These are phyloP conservation scores for Drosophila cracens DNA, from an alignment of 2,888 invertebrate species.

Conservation along the genomic window DNA sequence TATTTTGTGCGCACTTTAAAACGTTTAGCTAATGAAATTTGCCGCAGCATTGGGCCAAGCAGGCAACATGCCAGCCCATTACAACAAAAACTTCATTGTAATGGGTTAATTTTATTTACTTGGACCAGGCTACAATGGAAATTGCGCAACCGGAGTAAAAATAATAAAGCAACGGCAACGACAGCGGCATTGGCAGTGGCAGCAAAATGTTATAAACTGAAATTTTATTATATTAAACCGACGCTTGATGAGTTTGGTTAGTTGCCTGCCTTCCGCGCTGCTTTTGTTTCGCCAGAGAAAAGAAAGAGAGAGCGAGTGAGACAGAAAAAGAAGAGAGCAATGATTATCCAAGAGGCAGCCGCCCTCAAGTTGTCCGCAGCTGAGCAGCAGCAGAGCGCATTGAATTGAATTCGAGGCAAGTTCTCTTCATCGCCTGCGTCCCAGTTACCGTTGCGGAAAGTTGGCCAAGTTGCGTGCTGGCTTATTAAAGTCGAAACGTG, in stretches of 20 bases:
- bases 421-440: constrained; percentile 22
- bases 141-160: constrained; percentile 59
- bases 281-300: constrained; percentile 48
- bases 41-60: constrained; percentile 54
- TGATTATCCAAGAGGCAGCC: constrained; percentile 34
- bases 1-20: constrained; percentile 77
- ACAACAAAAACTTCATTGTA: constrained; percentile 77
- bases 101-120: constrained; percentile 81
- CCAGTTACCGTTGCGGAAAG: constrained; percentile 35
- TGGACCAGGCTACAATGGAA: constrained; percentile 56
- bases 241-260: constrained; percentile 81
- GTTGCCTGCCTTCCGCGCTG: constrained; percentile 54
- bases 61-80: constrained; percentile 13
- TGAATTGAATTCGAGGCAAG: constrained; percentile 70
- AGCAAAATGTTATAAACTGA: constrained; percentile 78
- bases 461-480: constrained; percentile 77
- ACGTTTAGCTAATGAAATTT: constrained; percentile 81
- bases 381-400: constrained; percentile 47
- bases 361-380: constrained; percentile 53
- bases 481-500: constrained; percentile 78
- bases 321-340: constrained; percentile 4
- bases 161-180: constrained; percentile 63
- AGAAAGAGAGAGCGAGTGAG: constrained; percentile 6
- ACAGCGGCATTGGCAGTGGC: constrained; percentile 26
- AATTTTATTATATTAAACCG: constrained; percentile 82